These are phyloP conservation scores for Eilema griseolum DNA, from an alignment of 2,888 invertebrate species.

Conservation along the genomic window DNA sequence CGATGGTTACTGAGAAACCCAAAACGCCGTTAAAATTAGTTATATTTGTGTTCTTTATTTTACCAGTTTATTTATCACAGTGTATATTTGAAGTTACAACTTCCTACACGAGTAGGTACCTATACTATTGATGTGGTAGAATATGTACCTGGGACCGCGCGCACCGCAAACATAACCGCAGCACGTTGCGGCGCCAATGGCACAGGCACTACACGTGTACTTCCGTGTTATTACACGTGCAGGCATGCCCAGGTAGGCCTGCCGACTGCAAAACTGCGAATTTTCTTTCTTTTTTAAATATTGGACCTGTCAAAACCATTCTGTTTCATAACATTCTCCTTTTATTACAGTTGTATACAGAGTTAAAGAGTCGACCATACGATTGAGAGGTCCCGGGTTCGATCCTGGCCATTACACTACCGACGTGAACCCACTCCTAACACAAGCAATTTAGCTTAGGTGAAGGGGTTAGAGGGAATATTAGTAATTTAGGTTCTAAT, in stretches of 20 bases:
- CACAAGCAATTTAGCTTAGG: too few relatives aligned
- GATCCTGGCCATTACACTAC: too few relatives aligned
- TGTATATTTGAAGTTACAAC: neutral
- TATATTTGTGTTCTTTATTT: too few relatives aligned
- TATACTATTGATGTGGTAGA: neutral
- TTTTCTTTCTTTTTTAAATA: neutral
- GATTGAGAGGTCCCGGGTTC: too few relatives aligned
- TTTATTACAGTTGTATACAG: neutral
- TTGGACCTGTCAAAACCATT: neutral
- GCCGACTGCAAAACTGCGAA: neutral
- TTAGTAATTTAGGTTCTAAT: too few relatives aligned
- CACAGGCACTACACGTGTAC: conserved; percentile 12
- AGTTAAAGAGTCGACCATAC: too few relatives aligned
- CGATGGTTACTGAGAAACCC: too few relatives aligned
- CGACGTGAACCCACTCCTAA: too few relatives aligned
- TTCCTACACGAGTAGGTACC: neutral
- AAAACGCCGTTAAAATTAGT: too few relatives aligned
- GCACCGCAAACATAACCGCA: conserved; percentile 11
- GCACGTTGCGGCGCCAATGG: conserved; percentile 24
- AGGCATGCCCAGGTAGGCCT: neutral
- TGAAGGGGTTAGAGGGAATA: too few relatives aligned
- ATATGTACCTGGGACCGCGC: neutral
- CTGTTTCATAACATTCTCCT: neutral
- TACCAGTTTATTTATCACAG: too few relatives aligned
- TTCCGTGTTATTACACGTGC: neutral